These are phyloP conservation scores for Lepidonotus clava DNA, from an alignment of 2,888 invertebrate species.

Conservation along the genomic window DNA sequence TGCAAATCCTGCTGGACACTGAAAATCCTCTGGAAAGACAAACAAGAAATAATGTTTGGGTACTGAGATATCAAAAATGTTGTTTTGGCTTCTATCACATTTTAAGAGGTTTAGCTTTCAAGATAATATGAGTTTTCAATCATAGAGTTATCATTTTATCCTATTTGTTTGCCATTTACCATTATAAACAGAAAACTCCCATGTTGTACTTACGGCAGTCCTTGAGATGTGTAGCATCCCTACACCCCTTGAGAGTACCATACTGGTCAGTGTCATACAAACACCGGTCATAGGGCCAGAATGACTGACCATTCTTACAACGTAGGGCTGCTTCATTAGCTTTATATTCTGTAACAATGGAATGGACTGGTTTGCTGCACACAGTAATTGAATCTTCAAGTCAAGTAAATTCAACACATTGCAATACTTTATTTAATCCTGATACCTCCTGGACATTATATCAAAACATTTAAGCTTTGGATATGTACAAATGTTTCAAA, in stretches of 20 bases:
- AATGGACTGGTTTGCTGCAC: too few species aligned
- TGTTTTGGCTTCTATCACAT: background rate
- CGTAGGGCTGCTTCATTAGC: background rate
- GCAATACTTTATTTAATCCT: too few species aligned
- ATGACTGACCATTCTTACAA: conserved; percentile 23
- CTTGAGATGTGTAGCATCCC: background rate
- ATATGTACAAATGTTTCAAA: too few species aligned
- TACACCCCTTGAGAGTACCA: background rate
- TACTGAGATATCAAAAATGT: background rate
- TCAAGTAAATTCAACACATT: too few species aligned
- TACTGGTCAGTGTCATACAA: conserved; percentile 26
- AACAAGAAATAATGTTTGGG: background rate
- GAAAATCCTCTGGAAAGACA: background rate
- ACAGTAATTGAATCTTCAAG: too few species aligned
- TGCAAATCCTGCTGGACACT: background rate
- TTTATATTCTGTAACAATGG: too few species aligned
- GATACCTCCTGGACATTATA: too few species aligned
- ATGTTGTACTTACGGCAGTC: background rate
- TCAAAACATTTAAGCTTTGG: too few species aligned
- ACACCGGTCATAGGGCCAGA: background rate
- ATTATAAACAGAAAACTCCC: background rate
- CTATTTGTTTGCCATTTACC: background rate
- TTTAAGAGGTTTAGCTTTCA: background rate
- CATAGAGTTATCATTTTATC: background rate
- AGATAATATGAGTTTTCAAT: background rate